Conservation (phyloP, 2,797 vertebrate genomes). For the Scomberomorus guttatus region DNA sequence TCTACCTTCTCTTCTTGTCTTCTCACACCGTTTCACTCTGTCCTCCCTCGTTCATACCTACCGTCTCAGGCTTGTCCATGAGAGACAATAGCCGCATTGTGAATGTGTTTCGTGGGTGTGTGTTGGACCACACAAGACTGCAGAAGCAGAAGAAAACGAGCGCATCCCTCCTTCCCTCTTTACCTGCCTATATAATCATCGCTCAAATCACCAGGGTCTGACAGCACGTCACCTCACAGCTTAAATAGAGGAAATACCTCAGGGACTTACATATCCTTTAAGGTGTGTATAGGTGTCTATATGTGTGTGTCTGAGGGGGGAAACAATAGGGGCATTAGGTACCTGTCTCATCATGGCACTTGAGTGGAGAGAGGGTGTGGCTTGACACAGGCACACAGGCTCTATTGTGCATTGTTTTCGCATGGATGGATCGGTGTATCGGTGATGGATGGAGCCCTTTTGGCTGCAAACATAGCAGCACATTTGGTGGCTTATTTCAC, state of each 20-base stretch:
- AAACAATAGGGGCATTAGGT: slow-evolving; percentile 61
- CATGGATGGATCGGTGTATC: slow-evolving; percentile 21
- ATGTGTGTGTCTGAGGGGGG: slow-evolving; percentile 18
- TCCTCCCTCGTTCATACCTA: slow-evolving; percentile 31
- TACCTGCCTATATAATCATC: slow-evolving; percentile 66
- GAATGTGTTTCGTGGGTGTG: slow-evolving; percentile 40
- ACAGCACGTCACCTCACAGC: slow-evolving; percentile 74
- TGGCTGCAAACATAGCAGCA: slow-evolving; percentile 24
- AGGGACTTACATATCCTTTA: slow-evolving; percentile 67
- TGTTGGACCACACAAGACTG: slow-evolving; percentile 76
- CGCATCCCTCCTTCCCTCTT: slow-evolving; percentile 20
- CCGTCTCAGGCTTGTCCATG: slow-evolving; percentile 27
- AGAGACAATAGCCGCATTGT: slow-evolving; percentile 76
- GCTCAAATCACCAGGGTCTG: slow-evolving; percentile 64
- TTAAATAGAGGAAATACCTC: slow-evolving; percentile 78
- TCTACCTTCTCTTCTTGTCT: slow-evolving; percentile 12
- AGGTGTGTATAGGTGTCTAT: slow-evolving; percentile 51
- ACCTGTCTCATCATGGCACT: slow-evolving; percentile 63
- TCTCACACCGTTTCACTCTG: slow-evolving; percentile 19
- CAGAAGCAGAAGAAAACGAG: slow-evolving; percentile 27
- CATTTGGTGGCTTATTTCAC: slow-evolving; percentile 47
- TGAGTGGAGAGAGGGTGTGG: slow-evolving; percentile 41
- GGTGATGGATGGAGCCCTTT: slow-evolving; percentile 42
- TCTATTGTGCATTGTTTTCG: slow-evolving; percentile 75
- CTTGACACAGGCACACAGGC: slow-evolving; percentile 56